Percentiles rank a stretch among this genome's conserved stretches.
Evolutionary conservation across 1,140 invertebrate species (phyloP).

Genomic region (Teleopsis dalmanni): DNA sequence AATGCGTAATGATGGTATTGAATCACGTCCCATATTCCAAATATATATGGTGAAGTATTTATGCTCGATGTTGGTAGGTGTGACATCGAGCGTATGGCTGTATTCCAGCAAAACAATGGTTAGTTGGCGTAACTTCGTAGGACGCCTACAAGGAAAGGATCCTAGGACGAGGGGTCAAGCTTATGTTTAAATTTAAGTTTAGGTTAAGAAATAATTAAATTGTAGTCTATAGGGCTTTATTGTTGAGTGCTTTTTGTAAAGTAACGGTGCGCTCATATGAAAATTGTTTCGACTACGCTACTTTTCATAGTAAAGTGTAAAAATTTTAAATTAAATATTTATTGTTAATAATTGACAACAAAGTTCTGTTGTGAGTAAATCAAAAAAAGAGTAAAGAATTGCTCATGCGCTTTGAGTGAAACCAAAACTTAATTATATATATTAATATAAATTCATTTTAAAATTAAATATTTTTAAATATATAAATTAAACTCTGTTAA

Average conservation of each 20-base stretch:
- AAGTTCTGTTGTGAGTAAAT: too few species aligned
- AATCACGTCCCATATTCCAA: slow-evolving; percentile 64
- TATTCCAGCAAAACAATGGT: slow-evolving; percentile 94
- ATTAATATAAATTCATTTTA: too few species aligned
- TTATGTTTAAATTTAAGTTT: slow-evolving; percentile 32
- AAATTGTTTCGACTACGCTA: too few species aligned
- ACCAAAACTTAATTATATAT: too few species aligned
- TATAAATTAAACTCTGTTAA: too few species aligned
- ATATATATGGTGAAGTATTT: slow-evolving; percentile 94
- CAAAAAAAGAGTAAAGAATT: too few species aligned
- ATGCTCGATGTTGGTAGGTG: slow-evolving; percentile 94
- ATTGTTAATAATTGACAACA: too few species aligned
- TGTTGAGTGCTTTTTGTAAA: not conserved
- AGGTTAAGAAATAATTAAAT: not conserved
- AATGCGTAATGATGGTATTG: slow-evolving; percentile 48
- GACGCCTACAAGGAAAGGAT: slow-evolving; percentile 58
- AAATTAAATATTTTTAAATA: too few species aligned
- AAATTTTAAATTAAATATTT: too few species aligned
- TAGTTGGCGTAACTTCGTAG: slow-evolving; percentile 85
- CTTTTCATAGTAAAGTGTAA: too few species aligned
- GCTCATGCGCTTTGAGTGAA: too few species aligned
- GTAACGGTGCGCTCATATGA: not conserved
- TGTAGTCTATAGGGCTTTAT: not conserved
- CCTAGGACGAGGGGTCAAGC: slow-evolving; percentile 38
- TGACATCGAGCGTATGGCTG: slow-evolving; percentile 95